These are phyloP conservation scores for Dexiosoma caninum DNA, from an alignment of 2,888 invertebrate genomes.

Conservation along the genomic window DNA sequence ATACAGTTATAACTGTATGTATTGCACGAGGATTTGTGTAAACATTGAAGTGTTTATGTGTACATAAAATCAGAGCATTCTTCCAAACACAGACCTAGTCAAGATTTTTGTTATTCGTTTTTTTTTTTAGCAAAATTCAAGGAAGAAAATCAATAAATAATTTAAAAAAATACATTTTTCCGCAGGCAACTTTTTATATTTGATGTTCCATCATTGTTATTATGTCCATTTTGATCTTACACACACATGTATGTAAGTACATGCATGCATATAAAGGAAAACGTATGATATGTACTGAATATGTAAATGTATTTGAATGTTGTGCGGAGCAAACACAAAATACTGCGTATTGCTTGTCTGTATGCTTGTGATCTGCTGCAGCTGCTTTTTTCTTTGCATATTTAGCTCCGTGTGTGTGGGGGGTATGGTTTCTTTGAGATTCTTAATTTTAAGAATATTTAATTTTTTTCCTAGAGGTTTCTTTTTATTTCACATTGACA, in stretches of 20 bases:
- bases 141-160: conserved; percentile 65
- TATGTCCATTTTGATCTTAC: conserved; percentile 8
- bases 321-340: neutral
- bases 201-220: conserved; percentile 50
- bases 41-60: too few relatives aligned
- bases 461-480: conserved; percentile 10
- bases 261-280: neutral
- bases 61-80: conserved; percentile 24
- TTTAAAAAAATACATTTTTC: conserved; percentile 60
- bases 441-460: conserved; percentile 30
- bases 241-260: neutral
- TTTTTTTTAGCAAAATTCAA: conserved; percentile 3
- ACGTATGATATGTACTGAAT: neutral
- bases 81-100: conserved; percentile 19
- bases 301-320: neutral
- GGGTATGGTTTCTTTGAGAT: neutral
- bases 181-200: conserved; percentile 51
- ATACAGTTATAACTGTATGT: too few relatives aligned
- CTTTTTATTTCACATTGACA: conserved; percentile 50
- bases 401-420: too few relatives aligned
- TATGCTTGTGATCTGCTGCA: neutral
- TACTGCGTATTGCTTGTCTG: neutral
- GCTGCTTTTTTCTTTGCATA: conserved; percentile 17
- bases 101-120: conserved; percentile 20
- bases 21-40: too few relatives aligned